These are phyloP conservation scores for Peribatodes rhomboidaria DNA, from an alignment of 2,888 invertebrate species.

Conservation along the genomic window DNA sequence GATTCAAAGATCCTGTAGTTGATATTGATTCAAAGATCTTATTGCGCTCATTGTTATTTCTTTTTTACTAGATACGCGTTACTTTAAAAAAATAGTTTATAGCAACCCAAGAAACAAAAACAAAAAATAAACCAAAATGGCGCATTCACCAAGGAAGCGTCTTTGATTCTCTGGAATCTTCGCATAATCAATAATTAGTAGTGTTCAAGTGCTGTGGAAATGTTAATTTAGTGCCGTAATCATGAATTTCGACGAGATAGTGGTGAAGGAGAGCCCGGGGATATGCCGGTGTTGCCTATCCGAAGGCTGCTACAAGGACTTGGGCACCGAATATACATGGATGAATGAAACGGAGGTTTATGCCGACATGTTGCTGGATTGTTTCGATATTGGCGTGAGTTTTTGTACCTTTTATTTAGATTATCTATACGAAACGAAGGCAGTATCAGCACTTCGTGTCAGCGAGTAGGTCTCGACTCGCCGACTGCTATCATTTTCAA, in stretches of 20 bases:
- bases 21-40: too few relatives aligned
- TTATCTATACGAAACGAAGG: not conserved
- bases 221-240: conserved; percentile 52
- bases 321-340: conserved; percentile 77
- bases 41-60: too few relatives aligned
- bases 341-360: conserved; percentile 82
- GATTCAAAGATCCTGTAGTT: too few relatives aligned
- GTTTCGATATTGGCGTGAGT: conserved; percentile 82
- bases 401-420: not conserved
- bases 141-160: too few relatives aligned
- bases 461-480: too few relatives aligned
- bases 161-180: too few relatives aligned
- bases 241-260: conserved; percentile 79
- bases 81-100: too few relatives aligned
- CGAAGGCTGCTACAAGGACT: conserved; percentile 81
- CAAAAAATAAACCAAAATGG: too few relatives aligned
- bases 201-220: conserved; percentile 32
- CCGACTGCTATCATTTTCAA: too few relatives aligned
- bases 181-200: too few relatives aligned
- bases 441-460: not conserved
- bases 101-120: too few relatives aligned
- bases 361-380: conserved; percentile 81
- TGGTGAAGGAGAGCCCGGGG: conserved; percentile 80
- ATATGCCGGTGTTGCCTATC: conserved; percentile 83
- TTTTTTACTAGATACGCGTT: too few relatives aligned